Evolutionary conservation across 2,888 invertebrate genomes (phyloP).

Genomic region (Hydrotaea cyrtoneurina): DNA sequence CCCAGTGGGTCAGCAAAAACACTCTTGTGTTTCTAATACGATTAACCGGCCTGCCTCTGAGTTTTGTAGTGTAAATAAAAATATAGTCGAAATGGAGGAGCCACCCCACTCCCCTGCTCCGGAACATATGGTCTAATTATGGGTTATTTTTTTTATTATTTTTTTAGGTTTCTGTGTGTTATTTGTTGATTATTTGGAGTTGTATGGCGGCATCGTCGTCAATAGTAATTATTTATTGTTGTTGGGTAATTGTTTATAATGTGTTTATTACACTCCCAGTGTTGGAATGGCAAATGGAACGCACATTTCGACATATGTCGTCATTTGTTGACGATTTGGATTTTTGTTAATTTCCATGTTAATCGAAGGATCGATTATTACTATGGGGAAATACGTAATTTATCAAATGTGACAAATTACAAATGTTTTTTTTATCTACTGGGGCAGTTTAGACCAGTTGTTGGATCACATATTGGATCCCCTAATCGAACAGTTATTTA

Average conservation of each 20-base stretch:
- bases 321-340: not conserved
- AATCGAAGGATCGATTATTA: no score
- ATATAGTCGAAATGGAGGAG: no score
- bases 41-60: not conserved
- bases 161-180: not conserved
- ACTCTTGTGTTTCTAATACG: not conserved
- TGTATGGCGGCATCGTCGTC: not conserved
- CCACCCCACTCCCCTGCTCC: no score
- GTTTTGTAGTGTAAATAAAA: not conserved
- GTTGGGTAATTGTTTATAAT: not conserved
- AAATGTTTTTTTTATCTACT: no score
- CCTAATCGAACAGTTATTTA: no score
- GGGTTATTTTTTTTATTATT: not conserved
- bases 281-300: not conserved
- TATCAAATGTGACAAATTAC: no score
- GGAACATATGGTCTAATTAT: slow-evolving; percentile 17
- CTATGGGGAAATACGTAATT: no score
- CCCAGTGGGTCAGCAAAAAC: not conserved
- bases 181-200: not conserved
- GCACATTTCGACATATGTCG: not conserved
- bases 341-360: not conserved
- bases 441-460: no score
- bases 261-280: not conserved
- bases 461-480: no score
- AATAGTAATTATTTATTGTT: not conserved